Evolutionary conservation across 2,113 vertebrate species (phyloP).

Genomic region (Platichthys stellatus): DNA sequence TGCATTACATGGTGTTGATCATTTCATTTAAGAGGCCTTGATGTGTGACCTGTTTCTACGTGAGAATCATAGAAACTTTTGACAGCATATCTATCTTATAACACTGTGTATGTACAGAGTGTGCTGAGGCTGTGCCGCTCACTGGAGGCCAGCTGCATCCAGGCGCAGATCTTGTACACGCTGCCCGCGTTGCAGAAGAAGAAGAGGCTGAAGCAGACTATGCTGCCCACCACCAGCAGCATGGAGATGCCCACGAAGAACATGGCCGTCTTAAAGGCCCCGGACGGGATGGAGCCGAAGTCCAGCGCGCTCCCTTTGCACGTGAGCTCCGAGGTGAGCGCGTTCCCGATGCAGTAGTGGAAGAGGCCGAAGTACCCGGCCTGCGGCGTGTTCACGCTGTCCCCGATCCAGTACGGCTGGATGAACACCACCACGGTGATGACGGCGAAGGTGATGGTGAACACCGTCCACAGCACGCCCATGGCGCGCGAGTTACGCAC

Average conservation of each 20-base stretch:
- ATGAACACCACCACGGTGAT: slow-evolving; percentile 96
- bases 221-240: slow-evolving; percentile 94
- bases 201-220: slow-evolving; percentile 95
- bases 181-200: slow-evolving; percentile 97
- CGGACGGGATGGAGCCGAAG: slow-evolving; percentile 95
- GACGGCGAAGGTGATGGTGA: slow-evolving; percentile 95
- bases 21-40: neutral
- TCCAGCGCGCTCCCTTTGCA: slow-evolving; percentile 96
- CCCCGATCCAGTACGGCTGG: slow-evolving; percentile 99
- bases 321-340: slow-evolving; percentile 93
- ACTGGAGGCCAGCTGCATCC: slow-evolving; percentile 98
- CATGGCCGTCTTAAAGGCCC: slow-evolving; percentile 98
- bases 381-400: slow-evolving; percentile 95
- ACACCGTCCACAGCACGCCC: slow-evolving; percentile 94
- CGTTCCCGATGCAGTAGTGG: slow-evolving; percentile 97
- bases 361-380: slow-evolving; percentile 98
- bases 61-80: neutral
- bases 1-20: neutral
- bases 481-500: slow-evolving; percentile 93
- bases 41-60: neutral
- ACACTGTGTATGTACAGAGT: too few relatives aligned
- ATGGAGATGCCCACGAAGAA: slow-evolving; percentile 96
- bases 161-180: slow-evolving; percentile 97
- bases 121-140: slow-evolving; percentile 52
- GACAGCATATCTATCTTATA: too few relatives aligned